These are phyloP conservation scores for Thecophora atra DNA, from an alignment of 2,888 invertebrate species.

Conservation along the genomic window DNA sequence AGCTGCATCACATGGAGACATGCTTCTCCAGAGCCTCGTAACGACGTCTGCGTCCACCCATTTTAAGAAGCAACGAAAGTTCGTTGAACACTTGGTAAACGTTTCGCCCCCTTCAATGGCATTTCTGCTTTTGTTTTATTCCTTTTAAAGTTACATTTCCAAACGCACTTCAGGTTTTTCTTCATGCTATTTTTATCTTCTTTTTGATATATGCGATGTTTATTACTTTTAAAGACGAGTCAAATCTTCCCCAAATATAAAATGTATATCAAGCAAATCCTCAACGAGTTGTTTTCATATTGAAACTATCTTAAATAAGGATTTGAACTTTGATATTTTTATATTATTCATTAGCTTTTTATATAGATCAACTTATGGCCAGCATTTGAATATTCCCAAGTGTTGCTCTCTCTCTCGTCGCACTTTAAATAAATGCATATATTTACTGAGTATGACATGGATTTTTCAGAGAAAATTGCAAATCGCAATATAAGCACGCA, in stretches of 20 bases:
- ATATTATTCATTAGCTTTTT: too few species aligned
- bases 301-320: too few species aligned
- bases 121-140: constrained; percentile 34
- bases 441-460: background rate
- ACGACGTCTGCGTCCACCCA: background rate
- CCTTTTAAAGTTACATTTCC: constrained; percentile 33
- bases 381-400: too few species aligned
- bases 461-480: constrained; percentile 5
- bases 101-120: constrained; percentile 15
- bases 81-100: constrained; percentile 42
- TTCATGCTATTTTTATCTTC: constrained; percentile 30
- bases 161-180: constrained; percentile 37
- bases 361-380: too few species aligned
- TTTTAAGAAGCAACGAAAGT: constrained; percentile 35
- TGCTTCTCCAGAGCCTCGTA: constrained; percentile 1
- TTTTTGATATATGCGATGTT: background rate
- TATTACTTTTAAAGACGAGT: constrained; percentile 5
- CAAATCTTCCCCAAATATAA: constrained; percentile 37
- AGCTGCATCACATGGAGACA: background rate
- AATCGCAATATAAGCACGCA: constrained; percentile 9
- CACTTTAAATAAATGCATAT: background rate
- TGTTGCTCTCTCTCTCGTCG: background rate
- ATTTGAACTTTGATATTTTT: too few species aligned
- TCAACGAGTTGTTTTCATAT: background rate
- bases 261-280: background rate